Conservation (phyloP, 2,888 invertebrate genomes). For the Eurois occulta region DNA sequence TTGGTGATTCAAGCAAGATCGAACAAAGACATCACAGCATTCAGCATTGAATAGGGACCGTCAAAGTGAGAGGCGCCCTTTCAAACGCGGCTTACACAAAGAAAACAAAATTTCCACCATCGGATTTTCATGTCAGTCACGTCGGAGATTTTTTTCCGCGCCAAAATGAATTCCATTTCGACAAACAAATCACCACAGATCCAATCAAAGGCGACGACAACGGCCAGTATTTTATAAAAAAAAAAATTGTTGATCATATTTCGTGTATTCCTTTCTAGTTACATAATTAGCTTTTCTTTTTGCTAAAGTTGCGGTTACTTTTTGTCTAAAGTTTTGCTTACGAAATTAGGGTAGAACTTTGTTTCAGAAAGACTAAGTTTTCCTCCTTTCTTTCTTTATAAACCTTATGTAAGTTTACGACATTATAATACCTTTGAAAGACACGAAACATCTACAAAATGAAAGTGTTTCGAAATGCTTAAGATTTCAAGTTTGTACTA, state of each 20-base stretch:
- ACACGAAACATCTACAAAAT: constrained; percentile 1
- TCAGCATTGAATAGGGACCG: constrained; percentile 72
- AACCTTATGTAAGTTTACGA: constrained; percentile 34
- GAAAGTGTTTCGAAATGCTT: constrained; percentile 20
- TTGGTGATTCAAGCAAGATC: constrained; percentile 69
- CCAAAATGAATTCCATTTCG: constrained; percentile 81
- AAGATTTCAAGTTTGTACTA: constrained; percentile 17
- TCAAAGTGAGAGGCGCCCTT: constrained; percentile 73
- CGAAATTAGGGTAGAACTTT: constrained; percentile 28
- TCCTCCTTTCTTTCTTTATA: constrained; percentile 28
- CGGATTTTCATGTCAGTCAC: constrained; percentile 86
- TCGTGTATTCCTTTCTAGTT: constrained; percentile 29
- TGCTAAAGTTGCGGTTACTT: constrained; percentile 33
- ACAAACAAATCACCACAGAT: constrained; percentile 83
- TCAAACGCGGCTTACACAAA: constrained; percentile 78
- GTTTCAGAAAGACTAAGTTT: constrained; percentile 28
- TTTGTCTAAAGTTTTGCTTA: constrained; percentile 43
- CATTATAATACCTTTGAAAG: constrained; percentile 27
- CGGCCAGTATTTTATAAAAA: constrained; percentile 69
- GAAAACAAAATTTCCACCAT: constrained; percentile 80
- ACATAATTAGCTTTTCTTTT: constrained; percentile 51
- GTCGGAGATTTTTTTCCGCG: constrained; percentile 76
- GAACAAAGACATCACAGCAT: constrained; percentile 72
- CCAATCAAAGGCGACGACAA: constrained; percentile 79
- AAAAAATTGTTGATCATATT: constrained; percentile 62